Evolutionary conservation across 2,113 vertebrate species (phyloP), one percentile per base, ranked within the genome.

Genomic region (Rhinolophus ferrumequinum): DNA sequence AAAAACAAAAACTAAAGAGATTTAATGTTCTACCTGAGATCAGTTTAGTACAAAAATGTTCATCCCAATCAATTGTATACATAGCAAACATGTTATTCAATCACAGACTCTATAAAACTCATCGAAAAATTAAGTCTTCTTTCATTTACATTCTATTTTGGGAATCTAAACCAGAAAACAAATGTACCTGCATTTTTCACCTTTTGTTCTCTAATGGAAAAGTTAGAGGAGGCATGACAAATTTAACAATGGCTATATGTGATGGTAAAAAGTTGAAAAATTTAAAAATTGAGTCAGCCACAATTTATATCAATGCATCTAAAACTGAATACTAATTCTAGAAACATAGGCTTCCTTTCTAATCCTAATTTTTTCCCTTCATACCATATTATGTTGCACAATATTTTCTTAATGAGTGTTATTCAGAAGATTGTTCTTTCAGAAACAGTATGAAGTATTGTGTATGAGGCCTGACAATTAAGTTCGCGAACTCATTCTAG

Each of bases 241-340:
- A 69, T 84, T 69, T 93, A 76, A 62, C 28, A 77, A 89, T n/a
- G 8, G 58, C 50, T 54, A 33, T 56, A 76, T 41, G 19, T 76
- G 30, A 62, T 4, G 62, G 41, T 83, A 93, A 64, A 83, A 77
- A 84, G 70, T 26, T 84, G 24, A 75, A 22, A 82, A 75, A 5
- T 75, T 86, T 50, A 86, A 73, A 79, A 86, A 47, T 12, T 26
- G 10, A 75, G 13, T n/a, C 3, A 18, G 82, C n/a, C 24, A 69
- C 60, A 50, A 76, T 92, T 69, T 47, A 33, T 38, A 88, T 60
- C 66, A 58, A 58, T 87, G 35, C 10, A 75, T 58, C 14, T 75
- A 67, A 67, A 82, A 88, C 58, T 83, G 67, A 95, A 14, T 82
- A 60, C 76, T 83, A 76, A 77, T 77, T 93, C 69, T 60, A 72